Percentiles rank a stretch among this genome's conserved stretches.
These are phyloP conservation scores for Pelobates cultripes DNA, from an alignment of 2,797 vertebrate genomes.

Conservation along the genomic window DNA sequence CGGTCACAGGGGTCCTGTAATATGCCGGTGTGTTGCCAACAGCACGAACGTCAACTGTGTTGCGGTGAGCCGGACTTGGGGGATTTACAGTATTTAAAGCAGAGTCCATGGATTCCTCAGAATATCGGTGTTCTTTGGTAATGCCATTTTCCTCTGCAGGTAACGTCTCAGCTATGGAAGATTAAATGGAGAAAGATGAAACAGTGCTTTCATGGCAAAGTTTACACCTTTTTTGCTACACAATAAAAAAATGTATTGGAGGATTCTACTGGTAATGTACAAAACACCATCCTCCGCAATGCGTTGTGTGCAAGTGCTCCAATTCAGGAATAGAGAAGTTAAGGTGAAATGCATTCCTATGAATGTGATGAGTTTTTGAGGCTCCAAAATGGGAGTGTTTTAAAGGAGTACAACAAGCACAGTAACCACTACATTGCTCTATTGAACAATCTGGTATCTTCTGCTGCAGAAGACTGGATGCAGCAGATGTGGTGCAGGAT, in stretches of 20 bases:
- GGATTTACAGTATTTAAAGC: slow-evolving; percentile 83
- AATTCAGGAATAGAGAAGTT: too few species aligned
- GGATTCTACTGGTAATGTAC: too few species aligned
- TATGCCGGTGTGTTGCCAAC: slow-evolving; percentile 69
- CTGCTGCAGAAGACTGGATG: too few species aligned
- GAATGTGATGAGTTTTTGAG: too few species aligned
- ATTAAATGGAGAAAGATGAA: neutral
- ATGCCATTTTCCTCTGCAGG: slow-evolving; percentile 78
- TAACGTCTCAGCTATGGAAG: slow-evolving; percentile 79
- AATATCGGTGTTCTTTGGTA: slow-evolving; percentile 82
- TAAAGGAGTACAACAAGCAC: too few species aligned
- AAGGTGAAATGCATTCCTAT: too few species aligned
- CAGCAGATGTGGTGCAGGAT: too few species aligned
- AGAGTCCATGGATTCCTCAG: slow-evolving; percentile 81
- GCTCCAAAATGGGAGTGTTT: too few species aligned
- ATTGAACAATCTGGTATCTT: too few species aligned
- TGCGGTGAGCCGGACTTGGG: slow-evolving; percentile 70
- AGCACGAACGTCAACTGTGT: slow-evolving; percentile 72
- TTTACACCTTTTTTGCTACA: neutral
- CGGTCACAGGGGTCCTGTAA: slow-evolving; percentile 66
- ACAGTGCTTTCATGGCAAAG: neutral
- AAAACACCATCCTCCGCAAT: too few species aligned
- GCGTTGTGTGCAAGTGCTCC: too few species aligned
- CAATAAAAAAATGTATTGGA: neutral
- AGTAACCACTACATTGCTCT: too few species aligned